Evolutionary conservation across 2,797 vertebrate genomes (phyloP).

Genomic region (Myioborus miniatus): DNA sequence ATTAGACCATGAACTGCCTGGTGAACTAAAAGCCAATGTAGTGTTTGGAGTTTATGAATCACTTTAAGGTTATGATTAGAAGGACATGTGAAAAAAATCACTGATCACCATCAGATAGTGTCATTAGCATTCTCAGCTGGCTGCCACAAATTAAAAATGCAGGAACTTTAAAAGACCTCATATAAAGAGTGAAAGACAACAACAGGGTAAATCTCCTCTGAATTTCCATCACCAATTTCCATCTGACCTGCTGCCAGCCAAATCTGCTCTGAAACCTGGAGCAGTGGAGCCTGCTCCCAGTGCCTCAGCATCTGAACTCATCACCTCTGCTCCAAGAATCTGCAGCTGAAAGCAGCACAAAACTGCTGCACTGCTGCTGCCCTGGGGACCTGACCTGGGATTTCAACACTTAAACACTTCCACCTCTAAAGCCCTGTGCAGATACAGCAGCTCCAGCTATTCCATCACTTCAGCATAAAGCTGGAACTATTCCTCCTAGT

Average conservation of each 20-base stretch:
- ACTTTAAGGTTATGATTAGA: neutral
- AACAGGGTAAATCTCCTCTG: neutral
- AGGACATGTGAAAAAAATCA: neutral
- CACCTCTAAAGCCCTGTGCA: rapidly evolving
- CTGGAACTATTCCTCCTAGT: neutral
- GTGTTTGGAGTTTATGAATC: neutral
- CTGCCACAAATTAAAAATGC: constrained; percentile 8
- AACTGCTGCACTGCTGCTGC: neutral
- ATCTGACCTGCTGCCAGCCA: neutral
- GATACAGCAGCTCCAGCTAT: neutral
- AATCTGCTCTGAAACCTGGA: neutral
- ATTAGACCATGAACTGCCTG: neutral
- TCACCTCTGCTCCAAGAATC: neutral
- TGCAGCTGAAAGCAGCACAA: neutral
- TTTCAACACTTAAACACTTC: neutral
- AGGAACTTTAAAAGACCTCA: neutral
- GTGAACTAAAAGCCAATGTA: neutral
- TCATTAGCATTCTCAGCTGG: constrained; percentile 20
- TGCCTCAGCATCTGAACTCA: neutral
- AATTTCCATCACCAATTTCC: neutral
- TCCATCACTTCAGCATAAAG: neutral
- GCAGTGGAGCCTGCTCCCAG: neutral
- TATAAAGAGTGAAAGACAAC: neutral
- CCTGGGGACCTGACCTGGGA: neutral
- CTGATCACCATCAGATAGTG: neutral